Conservation (phyloP, 2,113 vertebrate genomes). For the Psephotus haematonotus region DNA sequence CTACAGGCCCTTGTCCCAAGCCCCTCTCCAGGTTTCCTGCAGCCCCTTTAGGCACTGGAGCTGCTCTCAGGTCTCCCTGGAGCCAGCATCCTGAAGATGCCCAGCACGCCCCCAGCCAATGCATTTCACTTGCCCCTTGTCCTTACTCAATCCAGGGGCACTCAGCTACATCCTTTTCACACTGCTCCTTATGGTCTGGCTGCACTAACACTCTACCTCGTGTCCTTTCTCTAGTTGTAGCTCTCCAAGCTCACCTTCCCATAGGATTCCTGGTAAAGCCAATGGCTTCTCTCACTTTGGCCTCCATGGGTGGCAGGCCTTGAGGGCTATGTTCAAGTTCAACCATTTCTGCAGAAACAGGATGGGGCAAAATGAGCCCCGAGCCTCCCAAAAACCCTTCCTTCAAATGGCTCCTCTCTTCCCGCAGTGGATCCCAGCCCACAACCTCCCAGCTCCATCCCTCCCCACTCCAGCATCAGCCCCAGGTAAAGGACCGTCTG, state of each 20-base stretch:
- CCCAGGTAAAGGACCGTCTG: background rate
- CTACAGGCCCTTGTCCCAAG: background rate
- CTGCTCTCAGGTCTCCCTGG: background rate
- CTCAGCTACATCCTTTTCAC: background rate
- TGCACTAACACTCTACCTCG: background rate
- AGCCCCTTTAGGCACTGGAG: background rate
- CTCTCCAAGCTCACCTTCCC: background rate
- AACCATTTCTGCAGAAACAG: background rate
- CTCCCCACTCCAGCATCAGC: background rate
- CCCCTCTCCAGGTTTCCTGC: background rate
- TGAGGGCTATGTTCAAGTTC: background rate
- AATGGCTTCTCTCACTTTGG: slow-evolving; percentile 35
- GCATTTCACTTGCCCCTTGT: background rate
- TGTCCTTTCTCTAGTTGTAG: background rate
- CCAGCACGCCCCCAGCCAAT: background rate
- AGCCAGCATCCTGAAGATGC: background rate
- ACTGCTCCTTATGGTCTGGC: background rate
- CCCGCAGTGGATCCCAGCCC: background rate
- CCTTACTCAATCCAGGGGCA: background rate
- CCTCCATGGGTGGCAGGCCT: background rate
- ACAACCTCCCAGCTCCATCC: background rate
- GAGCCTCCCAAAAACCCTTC: background rate
- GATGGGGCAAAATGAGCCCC: background rate
- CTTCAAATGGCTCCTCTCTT: background rate
- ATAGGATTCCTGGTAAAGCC: slow-evolving; percentile 1